Percentiles rank a stretch among this genome's conserved stretches.
These are phyloP conservation scores for Eubucco bourcierii DNA, from an alignment of 2,113 vertebrate genomes.

Conservation along the genomic window DNA sequence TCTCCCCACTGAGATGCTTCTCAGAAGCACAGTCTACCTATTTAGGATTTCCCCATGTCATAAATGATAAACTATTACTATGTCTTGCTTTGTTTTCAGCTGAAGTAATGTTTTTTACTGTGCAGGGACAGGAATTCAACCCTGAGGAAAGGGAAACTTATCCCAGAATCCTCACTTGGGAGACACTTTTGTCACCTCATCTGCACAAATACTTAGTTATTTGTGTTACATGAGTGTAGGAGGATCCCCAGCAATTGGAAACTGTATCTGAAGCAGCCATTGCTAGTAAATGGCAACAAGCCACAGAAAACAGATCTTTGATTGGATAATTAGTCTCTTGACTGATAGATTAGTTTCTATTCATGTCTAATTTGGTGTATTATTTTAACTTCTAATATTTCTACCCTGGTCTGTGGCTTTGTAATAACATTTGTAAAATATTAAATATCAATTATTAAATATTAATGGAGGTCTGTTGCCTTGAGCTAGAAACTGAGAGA, in stretches of 20 bases:
- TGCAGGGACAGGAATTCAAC: not conserved
- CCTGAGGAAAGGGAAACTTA: not conserved
- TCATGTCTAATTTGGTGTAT: not conserved
- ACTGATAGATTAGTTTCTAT: not conserved
- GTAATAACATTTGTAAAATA: conserved; percentile 8
- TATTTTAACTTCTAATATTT: not conserved
- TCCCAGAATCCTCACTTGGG: not conserved
- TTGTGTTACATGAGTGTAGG: not conserved
- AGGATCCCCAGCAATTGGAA: not conserved
- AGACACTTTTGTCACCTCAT: not conserved
- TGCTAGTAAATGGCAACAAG: not conserved
- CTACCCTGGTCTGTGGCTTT: not conserved
- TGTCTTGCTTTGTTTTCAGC: not conserved
- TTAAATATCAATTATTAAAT: not conserved
- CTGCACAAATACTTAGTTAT: not conserved
- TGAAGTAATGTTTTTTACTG: not conserved
- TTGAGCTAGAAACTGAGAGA: conserved; percentile 34
- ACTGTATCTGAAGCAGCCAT: not conserved
- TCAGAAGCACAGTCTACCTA: not conserved
- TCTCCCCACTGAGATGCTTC: not conserved
- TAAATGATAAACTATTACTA: not conserved
- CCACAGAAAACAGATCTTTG: not conserved
- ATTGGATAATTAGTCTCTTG: not conserved
- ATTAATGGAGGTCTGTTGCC: conserved; percentile 18
- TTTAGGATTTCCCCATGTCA: not conserved